Base-by-base conservation (phyloP, 2,797 vertebrate species). In the Helicolenus hilgendorfi region DNA sequence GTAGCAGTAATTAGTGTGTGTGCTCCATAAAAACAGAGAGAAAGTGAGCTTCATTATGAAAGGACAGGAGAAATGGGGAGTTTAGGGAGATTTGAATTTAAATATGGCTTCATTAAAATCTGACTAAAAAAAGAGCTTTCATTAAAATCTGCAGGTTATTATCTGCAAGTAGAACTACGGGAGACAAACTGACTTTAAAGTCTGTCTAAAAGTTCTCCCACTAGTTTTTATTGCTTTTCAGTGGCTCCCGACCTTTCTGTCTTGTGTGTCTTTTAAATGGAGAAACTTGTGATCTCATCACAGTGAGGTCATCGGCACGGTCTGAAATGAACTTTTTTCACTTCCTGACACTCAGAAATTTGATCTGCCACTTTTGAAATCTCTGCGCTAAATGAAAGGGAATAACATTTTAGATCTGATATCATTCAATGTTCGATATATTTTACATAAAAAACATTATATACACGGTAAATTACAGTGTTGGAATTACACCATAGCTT, bases 31-130 rank as follows among this genome's bases (percentile, higher is more conserved):
- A 83, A 75, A 77, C 22, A 24, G 68, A 67, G 38, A 73, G 55
- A 76, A 64, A 62, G 65, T 11, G 45, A 90, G 31, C 72, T 77
- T 84, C 76, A 83, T 89, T 83, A 89, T 78, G 73, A 77, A 15
- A 36, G 64, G 73, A 85, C 33, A 55, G 67, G 64, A 81, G 49
- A 74, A 88, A 85, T 38, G 18, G 65, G 76, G 77, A 81, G 73
- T 72, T 77, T 49, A 36, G 64, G 62, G 78, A 84, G 60, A 38
- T 67, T 65, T 85, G 20, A 74, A 91, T 88, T 91, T 83, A 84
- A 70, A 91, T 87, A 63, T 72, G 79, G 81, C 80, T 84, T 89
- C 89, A 90, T 85, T 91, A 85, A 88, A 90, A 83, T 38, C 35
- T 0, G 20, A 76, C 31, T 60, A 49, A 82, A 83, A 80, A 80